Base-by-base conservation (phyloP, 1,140 invertebrate species). In the Dreissena polymorpha region DNA sequence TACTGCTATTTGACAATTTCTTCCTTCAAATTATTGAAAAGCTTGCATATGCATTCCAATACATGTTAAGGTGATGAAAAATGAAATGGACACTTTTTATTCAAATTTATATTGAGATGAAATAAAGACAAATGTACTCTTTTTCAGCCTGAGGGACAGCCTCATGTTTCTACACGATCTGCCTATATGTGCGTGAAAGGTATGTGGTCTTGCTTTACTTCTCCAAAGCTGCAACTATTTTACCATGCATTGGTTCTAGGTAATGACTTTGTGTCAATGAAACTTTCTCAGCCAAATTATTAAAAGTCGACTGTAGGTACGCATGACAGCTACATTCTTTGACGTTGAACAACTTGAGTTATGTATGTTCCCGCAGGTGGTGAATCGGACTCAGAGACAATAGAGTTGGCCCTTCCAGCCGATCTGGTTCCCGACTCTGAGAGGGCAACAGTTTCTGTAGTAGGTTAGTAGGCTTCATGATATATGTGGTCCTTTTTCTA, bases 81-180 rank as follows among this genome's bases (percentile, higher is more conserved):
- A 6, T 3, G 21, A 60, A 60, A n/a, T 6, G 57, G 16, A 3
- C 6, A 10, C 57, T 23, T 12, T 3, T 23, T n/a, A 39, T 39
- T 39, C 39, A 39, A 39, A 39, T 39, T 5, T 8, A 39, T 5
- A 8, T 39, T 39, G 8, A 39, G 39, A 39, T 39, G 39, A 39
- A 5, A 8, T 39, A 39, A 23, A 60, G 21, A 60, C 3, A 60
- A n/a, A 60, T 23, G 10, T 12, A 23, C 21, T 6, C 16, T 12
- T 6, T 86, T 85, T 49, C 72, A 92, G 90, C 85, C 91, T 39
- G 90, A 91, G 70, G 92, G 91, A 39, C 78, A 88, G 18, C 83
- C 87, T 21, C 82, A 90, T 51, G 87, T 90, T 29, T 88, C 90
- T 65, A 89, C 88, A 49, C 69, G 81, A 23, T 88, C 86, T 53